Evolutionary conservation across 2,888 invertebrate genomes (phyloP).

Genomic region (Caenorhabditis sinica): DNA sequence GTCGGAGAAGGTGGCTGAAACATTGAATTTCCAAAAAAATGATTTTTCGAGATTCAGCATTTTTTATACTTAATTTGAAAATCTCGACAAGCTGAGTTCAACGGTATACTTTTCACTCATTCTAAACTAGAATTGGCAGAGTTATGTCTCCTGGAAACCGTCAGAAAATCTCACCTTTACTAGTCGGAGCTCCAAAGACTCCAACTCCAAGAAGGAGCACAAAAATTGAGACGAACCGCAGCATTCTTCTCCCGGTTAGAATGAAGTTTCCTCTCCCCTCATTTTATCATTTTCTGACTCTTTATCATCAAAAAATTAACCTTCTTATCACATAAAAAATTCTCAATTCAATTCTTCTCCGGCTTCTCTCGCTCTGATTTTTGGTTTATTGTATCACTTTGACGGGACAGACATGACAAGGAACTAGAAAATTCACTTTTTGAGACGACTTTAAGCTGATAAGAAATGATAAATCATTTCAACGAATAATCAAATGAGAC

Average conservation of each 20-base stretch:
- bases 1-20: slow-evolving; percentile 68
- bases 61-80: no score
- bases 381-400: background rate
- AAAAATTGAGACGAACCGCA: background rate
- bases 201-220: background rate
- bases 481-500: background rate
- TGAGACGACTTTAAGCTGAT: background rate
- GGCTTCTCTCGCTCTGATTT: background rate
- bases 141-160: no score
- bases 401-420: background rate
- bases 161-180: background rate
- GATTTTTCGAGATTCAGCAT: no score
- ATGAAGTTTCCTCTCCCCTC: background rate
- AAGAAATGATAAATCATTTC: background rate
- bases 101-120: no score
- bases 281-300: no score
- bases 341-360: no score
- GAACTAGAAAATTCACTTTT: background rate
- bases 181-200: background rate
- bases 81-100: no score
- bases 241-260: background rate
- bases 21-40: no score
- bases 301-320: no score
- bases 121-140: no score
- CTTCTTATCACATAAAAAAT: background rate